Base-by-base conservation (phyloP, 1,140 invertebrate genomes). In the Oscheius sp. region DNA sequence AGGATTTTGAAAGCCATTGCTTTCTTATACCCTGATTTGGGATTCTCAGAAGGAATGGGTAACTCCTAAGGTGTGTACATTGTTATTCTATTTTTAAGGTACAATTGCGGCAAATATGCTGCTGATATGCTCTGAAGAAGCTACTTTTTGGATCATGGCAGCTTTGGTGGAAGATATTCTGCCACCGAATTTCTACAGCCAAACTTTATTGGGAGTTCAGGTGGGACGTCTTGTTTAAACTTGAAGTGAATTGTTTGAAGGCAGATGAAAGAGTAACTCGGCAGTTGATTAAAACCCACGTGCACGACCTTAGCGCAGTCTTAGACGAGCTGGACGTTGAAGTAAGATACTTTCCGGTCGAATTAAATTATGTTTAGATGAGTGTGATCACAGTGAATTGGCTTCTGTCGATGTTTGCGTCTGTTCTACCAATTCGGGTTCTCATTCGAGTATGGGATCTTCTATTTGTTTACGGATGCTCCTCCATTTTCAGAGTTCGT, bases 121-220 rank as follows among this genome's bases (percentile, higher is more conserved):
- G 69, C 87, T 99, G 0, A 89, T 99, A 62, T 89, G 98, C 87
- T 95, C 97, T 87, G 96, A 99, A 88, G 96, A 99, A 87, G 94
- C 97, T 87, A 90, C 93, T 61, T 99, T 99, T 88, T 99, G 96
- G 96, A 91, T 97, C 86, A 93, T 98, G 92, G 91, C 92, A 79
- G 92, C 93, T 15, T 94, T 99, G 80, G 93, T 99, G 10, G 95
- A 99, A 89, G 95, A 99, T 87, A 87, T 98, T 20, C 87, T 99
- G 68, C 96, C 96, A 65, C 93, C 95, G 66, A 95, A 94, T 3
- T 99, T 97, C 87, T 99, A 97, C 86, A 95, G 93, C 58, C 92
- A 93, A 70, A 95, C 93, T 36, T 88, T 98, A 28, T 89, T 96
- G 2, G 69, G 71, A 20, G 26, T 75, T 3, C 58, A 68, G n/a